Evolutionary conservation across 2,888 invertebrate species (phyloP).

Genomic region (Notodonta ziczac): DNA sequence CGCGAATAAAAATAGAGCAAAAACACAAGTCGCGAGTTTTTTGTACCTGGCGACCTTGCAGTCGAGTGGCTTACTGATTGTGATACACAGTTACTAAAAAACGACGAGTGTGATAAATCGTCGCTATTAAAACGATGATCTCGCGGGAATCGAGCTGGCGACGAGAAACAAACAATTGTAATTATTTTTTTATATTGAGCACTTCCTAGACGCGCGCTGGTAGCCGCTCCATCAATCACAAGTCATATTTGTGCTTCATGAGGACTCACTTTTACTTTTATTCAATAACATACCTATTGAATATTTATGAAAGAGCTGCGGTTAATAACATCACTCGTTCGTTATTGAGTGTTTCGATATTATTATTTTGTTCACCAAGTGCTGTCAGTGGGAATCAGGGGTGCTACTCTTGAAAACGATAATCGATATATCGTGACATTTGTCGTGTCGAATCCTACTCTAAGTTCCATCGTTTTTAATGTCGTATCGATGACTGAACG

Average conservation of each 20-base stretch:
- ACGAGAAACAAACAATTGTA: conserved; percentile 51
- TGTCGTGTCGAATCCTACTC: no score
- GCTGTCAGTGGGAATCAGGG: conserved; percentile 52
- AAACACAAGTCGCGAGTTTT: conserved; percentile 70
- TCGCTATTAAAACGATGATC: conserved; percentile 62
- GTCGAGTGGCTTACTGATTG: conserved; percentile 74
- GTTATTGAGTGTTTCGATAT: conserved; percentile 60
- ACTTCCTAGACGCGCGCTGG: conserved; percentile 55
- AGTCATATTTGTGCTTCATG: conserved; percentile 53
- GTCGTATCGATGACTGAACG: no score
- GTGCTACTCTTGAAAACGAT: no score
- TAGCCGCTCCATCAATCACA: conserved; percentile 62
- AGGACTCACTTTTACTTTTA: conserved; percentile 80
- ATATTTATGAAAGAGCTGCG: conserved; percentile 65
- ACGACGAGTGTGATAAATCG: conserved; percentile 75
- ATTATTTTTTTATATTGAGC: conserved; percentile 49
- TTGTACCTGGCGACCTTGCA: conserved; percentile 79
- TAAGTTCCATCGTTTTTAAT: no score
- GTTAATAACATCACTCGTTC: conserved; percentile 64
- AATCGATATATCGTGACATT: no score
- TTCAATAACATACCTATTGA: conserved; percentile 70
- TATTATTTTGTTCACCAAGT: conserved; percentile 60
- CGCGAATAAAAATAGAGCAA: conserved; percentile 78
- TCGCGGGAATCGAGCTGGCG: conserved; percentile 28
- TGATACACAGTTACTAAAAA: conserved; percentile 77